phyloP scores from a whole-genome alignment of 2,888 invertebrate genomes.

The Anthophora plumipes region DNA sequence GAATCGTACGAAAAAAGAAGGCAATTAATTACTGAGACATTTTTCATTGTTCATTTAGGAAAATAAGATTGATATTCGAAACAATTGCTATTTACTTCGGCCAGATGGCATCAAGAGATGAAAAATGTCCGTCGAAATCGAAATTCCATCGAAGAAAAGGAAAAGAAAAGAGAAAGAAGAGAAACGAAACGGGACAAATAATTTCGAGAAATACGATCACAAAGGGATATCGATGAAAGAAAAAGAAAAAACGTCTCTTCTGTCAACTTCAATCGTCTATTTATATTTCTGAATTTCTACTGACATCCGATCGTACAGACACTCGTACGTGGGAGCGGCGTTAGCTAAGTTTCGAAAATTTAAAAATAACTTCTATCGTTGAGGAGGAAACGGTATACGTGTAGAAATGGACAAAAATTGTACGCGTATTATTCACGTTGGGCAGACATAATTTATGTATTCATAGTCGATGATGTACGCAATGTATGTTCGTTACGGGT shows the following conservation, averaged over 20 bases:
- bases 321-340: slow-evolving; percentile 71
- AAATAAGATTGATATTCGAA: no score
- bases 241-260: slow-evolving; percentile 47
- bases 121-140: no score
- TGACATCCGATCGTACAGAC: slow-evolving; percentile 74
- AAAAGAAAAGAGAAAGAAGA: not conserved
- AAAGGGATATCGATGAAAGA: slow-evolving; percentile 30
- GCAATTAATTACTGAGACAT: no score
- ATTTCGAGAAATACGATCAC: not conserved
- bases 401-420: slow-evolving; percentile 74
- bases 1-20: no score
- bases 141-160: not conserved
- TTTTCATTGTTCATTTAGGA: no score
- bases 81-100: no score
- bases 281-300: slow-evolving; percentile 75
- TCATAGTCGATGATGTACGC: slow-evolving; percentile 41
- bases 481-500: slow-evolving; percentile 32
- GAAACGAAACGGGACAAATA: not conserved
- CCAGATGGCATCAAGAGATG: no score
- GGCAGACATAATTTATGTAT: slow-evolving; percentile 52
- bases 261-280: slow-evolving; percentile 74
- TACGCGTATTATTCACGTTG: slow-evolving; percentile 59
- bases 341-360: slow-evolving; percentile 69
- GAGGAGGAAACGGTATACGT: slow-evolving; percentile 72
- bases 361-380: slow-evolving; percentile 77